A percentile compares a stretch with the other conserved stretches of the same genome.
phyloP scores from a whole-genome alignment of 2,113 vertebrate species.

The Synodontis membranacea region DNA sequence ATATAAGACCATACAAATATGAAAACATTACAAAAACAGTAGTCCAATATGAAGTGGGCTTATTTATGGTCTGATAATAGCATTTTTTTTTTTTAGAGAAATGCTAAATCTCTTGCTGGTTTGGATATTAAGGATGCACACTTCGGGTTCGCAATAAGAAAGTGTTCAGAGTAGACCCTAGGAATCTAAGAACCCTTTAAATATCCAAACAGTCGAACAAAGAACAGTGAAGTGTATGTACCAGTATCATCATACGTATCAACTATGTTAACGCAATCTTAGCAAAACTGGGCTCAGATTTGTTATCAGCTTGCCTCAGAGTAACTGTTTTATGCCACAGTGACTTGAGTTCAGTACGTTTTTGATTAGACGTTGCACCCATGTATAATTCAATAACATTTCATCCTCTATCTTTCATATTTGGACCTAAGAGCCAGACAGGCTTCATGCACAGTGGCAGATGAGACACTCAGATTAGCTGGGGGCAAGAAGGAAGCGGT shows the following conservation, averaged over 20 bases:
- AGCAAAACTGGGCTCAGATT: background rate
- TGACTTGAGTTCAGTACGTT: conserved; percentile 21
- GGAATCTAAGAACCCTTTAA: background rate
- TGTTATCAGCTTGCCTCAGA: background rate
- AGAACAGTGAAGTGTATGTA: background rate
- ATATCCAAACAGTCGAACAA: background rate
- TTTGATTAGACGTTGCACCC: conserved; percentile 22
- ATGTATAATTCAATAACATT: conserved; percentile 55
- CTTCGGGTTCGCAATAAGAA: background rate
- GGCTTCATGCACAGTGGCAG: conserved; percentile 37
- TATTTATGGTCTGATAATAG: background rate
- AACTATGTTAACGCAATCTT: background rate
- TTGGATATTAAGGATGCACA: background rate
- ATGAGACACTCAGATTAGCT: conserved; percentile 41
- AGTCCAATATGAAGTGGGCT: background rate
- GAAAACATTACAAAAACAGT: background rate
- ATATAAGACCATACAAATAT: background rate
- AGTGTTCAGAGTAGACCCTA: background rate
- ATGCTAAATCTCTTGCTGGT: background rate
- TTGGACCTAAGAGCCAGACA: conserved; percentile 41
- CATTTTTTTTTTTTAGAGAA: background rate
- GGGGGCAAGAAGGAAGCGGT: conserved; percentile 17
- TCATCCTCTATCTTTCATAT: conserved; percentile 44
- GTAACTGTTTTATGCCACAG: background rate
- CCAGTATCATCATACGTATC: background rate